Evolutionary conservation across 2,113 vertebrate genomes (phyloP).

Genomic region (Syrmaticus mikado): DNA sequence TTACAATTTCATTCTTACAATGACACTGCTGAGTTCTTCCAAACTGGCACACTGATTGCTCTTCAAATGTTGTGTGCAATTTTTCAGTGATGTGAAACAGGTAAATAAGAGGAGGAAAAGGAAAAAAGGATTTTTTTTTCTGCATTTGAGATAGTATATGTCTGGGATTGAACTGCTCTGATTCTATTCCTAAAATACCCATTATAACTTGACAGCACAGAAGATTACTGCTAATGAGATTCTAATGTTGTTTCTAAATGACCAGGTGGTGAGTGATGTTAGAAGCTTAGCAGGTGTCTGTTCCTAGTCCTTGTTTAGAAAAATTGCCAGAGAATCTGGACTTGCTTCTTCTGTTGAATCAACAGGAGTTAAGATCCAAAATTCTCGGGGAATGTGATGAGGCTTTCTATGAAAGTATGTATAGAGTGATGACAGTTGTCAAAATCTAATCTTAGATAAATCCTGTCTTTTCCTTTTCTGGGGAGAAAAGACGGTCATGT

Average conservation of each 20-base stretch:
- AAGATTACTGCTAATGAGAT: neutral
- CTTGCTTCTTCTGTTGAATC: neutral
- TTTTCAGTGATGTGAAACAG: constrained; percentile 54
- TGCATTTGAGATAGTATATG: neutral
- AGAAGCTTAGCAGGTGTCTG: neutral
- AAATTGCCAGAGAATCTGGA: neutral
- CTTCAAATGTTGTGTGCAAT: constrained; percentile 59
- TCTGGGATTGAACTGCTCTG: neutral
- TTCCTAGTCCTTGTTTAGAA: neutral
- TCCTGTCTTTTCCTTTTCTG: constrained; percentile 63
- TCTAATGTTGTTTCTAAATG: neutral
- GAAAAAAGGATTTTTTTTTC: neutral
- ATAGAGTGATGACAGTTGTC: constrained; percentile 23
- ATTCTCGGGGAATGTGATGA: neutral
- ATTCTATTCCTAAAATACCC: neutral
- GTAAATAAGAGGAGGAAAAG: constrained; percentile 22
- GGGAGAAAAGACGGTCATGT: constrained; percentile 88
- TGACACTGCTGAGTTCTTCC: constrained; percentile 55
- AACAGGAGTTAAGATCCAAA: neutral
- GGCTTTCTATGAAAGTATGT: neutral
- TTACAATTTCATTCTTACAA: constrained; percentile 52
- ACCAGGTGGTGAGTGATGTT: neutral
- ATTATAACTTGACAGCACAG: neutral
- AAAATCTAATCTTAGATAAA: constrained; percentile 39
- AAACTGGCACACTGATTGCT: constrained; percentile 59